A percentile compares a stretch with the other conserved stretches of the same genome.
Conservation (phyloP, 2,797 vertebrate genomes). For the Lates japonicus region DNA sequence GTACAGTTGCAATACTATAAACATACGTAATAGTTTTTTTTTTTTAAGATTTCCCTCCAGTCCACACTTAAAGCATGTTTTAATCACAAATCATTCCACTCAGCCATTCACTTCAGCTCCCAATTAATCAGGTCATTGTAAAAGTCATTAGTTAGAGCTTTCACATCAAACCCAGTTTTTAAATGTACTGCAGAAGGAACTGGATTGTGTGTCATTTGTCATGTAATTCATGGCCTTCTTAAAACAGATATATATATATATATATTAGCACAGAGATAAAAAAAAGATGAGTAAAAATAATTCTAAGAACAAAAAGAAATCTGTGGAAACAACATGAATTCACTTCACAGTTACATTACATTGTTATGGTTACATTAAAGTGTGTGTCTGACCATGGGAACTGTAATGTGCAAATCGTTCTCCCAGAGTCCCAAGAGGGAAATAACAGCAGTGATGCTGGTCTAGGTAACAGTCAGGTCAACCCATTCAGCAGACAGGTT, state of each 20-base stretch:
- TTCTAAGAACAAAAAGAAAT: not conserved
- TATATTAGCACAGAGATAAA: too few species aligned
- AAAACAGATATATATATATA: not conserved
- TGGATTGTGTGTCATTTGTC: not conserved
- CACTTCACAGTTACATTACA: not conserved
- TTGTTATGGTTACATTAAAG: too few species aligned
- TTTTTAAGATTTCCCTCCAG: not conserved
- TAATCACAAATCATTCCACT: not conserved
- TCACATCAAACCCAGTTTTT: not conserved
- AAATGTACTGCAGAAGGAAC: not conserved
- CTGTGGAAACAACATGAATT: not conserved
- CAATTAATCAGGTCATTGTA: not conserved
- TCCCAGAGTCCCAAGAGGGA: constrained; percentile 65
- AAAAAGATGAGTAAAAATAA: too few species aligned
- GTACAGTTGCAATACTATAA: too few species aligned
- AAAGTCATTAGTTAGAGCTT: not conserved
- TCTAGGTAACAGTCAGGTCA: constrained; percentile 43
- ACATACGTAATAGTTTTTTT: too few species aligned
- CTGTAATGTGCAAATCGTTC: not conserved
- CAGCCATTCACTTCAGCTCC: not conserved
- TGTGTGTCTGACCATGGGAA: not conserved
- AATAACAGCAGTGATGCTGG: not conserved
- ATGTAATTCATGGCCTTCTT: not conserved
- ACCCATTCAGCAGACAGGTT: constrained; percentile 68
- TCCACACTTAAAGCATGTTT: not conserved